Percentiles rank a stretch among this genome's conserved stretches.
These are phyloP conservation scores for Oncorhynchus keta DNA, from an alignment of 2,113 vertebrate genomes.

Conservation along the genomic window DNA sequence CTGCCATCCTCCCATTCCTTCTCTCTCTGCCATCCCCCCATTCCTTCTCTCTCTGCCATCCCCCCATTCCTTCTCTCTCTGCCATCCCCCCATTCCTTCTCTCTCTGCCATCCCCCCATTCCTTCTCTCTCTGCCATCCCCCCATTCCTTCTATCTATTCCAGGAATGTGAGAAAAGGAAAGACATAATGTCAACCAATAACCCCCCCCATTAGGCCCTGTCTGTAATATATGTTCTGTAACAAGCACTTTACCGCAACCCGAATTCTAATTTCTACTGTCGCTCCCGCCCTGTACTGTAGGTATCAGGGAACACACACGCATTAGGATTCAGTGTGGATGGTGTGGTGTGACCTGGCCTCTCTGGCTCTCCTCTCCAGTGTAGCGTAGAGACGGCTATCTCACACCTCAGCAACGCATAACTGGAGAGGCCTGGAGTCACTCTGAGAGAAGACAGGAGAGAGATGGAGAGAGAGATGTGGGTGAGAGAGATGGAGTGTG, in stretches of 20 bases:
- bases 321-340: constrained; percentile 61
- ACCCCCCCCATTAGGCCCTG: background rate
- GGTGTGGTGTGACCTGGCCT: constrained; percentile 45
- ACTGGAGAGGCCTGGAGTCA: constrained; percentile 31
- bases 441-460: constrained; percentile 54
- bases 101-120: background rate
- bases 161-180: constrained; percentile 11
- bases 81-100: constrained; percentile 33
- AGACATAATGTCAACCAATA: constrained; percentile 9
- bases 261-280: constrained; percentile 47
- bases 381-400: constrained; percentile 43
- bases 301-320: constrained; percentile 24
- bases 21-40: background rate
- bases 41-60: too few species aligned
- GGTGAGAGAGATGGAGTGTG: background rate
- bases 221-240: constrained; percentile 33
- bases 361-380: constrained; percentile 48
- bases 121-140: background rate
- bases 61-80: constrained; percentile 32
- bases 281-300: constrained; percentile 22
- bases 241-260: constrained; percentile 44
- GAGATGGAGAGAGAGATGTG: constrained; percentile 16
- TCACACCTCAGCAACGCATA: constrained; percentile 62
- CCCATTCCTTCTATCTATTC: background rate
- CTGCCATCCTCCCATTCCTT: background rate